These are phyloP conservation scores for Eclectus roratus DNA, from an alignment of 2,113 vertebrate genomes.

Conservation along the genomic window DNA sequence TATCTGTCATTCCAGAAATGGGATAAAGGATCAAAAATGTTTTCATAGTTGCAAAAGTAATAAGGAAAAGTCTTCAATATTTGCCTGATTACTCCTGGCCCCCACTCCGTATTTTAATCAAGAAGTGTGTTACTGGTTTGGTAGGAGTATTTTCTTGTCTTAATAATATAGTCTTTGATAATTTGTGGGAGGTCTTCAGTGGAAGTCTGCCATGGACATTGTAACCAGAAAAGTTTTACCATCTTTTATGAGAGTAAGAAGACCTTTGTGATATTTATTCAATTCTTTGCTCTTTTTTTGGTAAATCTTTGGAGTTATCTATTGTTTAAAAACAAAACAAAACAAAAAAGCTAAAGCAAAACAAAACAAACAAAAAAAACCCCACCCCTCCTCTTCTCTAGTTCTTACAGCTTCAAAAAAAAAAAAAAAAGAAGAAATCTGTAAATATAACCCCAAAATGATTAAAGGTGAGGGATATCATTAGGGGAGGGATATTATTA, in stretches of 20 bases:
- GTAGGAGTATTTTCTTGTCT: background rate
- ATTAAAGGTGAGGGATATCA: background rate
- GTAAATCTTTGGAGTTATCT: background rate
- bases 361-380: background rate
- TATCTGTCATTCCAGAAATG: slow-evolving; percentile 1
- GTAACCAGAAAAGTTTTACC: background rate
- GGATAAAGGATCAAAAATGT: slow-evolving; percentile 65
- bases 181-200: background rate
- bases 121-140: background rate
- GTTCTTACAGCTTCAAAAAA: background rate
- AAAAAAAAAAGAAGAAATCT: background rate
- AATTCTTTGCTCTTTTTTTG: background rate
- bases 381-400: background rate
- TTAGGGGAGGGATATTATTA: background rate
- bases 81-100: background rate
- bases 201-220: background rate
- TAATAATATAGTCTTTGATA: background rate
- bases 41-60: slow-evolving; percentile 65
- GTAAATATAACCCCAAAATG: background rate
- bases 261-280: background rate
- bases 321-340: background rate
- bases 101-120: background rate
- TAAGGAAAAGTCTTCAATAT: background rate
- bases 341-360: background rate
- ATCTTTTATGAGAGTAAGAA: background rate